Evolutionary conservation across 30 jellyfish, hydroid and myxozoan genomes (phyloP).

Genomic region (Cassiopea andromeda): DNA sequence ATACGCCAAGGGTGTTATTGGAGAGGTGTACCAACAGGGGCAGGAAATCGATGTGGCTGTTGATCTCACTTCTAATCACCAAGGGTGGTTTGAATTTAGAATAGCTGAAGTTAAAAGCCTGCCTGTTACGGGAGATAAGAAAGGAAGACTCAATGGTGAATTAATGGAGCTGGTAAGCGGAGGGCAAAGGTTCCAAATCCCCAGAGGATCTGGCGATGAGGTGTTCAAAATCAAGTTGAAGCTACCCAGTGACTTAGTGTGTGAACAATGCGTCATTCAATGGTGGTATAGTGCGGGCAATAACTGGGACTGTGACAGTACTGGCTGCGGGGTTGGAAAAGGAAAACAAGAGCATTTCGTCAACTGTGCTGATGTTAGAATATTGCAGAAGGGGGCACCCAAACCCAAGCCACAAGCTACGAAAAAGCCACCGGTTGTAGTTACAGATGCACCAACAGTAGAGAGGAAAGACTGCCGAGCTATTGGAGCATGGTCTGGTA

Average conservation of each 20-base stretch:
- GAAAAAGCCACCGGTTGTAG: conserved; percentile 60
- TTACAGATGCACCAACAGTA: conserved; percentile 53
- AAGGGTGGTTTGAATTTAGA: conserved; percentile 84
- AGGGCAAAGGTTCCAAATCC: conserved; percentile 76
- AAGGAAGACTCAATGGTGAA: conserved; percentile 69
- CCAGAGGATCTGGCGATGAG: conserved; percentile 73
- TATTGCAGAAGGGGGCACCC: conserved; percentile 54
- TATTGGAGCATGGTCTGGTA: conserved; percentile 58
- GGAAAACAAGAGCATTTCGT: conserved; percentile 91
- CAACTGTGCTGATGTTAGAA: conserved; percentile 93
- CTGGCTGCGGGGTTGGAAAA: conserved; percentile 83
- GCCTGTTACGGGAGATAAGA: conserved; percentile 59
- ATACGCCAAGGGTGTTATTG: conserved; percentile 80
- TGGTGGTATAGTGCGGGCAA: conserved; percentile 94
- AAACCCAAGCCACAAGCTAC: conserved; percentile 41
- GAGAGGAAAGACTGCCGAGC: conserved; percentile 59
- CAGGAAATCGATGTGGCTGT: conserved; percentile 78
- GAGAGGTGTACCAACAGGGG: conserved; percentile 78
- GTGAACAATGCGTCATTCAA: conserved; percentile 86
- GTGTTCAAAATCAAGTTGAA: conserved; percentile 49
- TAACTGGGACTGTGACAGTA: conserved; percentile 90
- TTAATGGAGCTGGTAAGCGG: conserved; percentile 75
- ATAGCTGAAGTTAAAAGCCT: conserved; percentile 68
- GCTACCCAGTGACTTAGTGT: conserved; percentile 74
- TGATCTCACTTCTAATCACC: conserved; percentile 78